phyloP scores from a whole-genome alignment of 2,888 invertebrate species.

The Parnassius smintheus region DNA sequence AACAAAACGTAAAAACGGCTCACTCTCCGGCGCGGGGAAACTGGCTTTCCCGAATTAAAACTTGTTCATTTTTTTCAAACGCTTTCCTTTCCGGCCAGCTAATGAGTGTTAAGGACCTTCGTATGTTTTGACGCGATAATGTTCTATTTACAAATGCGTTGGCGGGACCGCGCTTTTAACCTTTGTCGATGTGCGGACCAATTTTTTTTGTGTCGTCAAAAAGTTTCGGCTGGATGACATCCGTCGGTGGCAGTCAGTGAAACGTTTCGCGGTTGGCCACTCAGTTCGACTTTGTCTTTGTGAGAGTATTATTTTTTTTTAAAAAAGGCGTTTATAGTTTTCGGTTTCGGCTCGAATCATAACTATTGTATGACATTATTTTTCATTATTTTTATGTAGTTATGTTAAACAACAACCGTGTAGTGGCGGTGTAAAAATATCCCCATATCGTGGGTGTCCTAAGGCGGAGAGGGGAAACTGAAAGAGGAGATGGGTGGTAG shows the following conservation, averaged over 20 bases:
- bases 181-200: constrained; percentile 6
- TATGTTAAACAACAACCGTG: no score
- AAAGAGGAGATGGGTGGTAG: no score
- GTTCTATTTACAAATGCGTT: constrained; percentile 42
- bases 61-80: constrained; percentile 58
- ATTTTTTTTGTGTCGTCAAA: constrained; percentile 23
- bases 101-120: constrained; percentile 69
- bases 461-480: no score
- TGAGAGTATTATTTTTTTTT: constrained; percentile 12
- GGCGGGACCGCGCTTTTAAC: constrained; percentile 22
- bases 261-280: constrained; percentile 9
- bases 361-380: not conserved
- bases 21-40: constrained; percentile 56
- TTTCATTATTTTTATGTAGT: no score
- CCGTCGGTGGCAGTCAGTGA: constrained; percentile 6
- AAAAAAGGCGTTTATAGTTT: constrained; percentile 11
- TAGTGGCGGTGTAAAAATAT: no score
- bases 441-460: no score
- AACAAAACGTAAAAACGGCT: constrained; percentile 61
- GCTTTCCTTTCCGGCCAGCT: constrained; percentile 68
- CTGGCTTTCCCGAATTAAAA: constrained; percentile 67
- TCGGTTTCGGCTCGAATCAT: constrained; percentile 3
- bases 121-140: constrained; percentile 50
- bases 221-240: constrained; percentile 24
- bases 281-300: constrained; percentile 10